A percentile compares a stretch with the other conserved stretches of the same genome.
Evolutionary conservation across 2,797 vertebrate species (phyloP).

Genomic region (Hippocampus kuda): DNA sequence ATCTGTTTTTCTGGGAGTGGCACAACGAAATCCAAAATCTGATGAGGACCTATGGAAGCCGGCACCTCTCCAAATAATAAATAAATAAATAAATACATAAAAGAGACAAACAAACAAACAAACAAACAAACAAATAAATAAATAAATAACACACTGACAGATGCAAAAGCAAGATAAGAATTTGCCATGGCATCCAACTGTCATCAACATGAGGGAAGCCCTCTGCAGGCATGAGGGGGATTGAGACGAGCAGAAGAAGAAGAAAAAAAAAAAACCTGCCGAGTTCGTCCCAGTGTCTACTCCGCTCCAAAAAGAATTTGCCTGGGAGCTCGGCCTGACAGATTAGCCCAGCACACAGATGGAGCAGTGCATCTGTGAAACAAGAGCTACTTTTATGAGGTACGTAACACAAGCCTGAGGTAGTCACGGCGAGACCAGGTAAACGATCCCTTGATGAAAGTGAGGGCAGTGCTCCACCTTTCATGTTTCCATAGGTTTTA

Average conservation of each 20-base stretch:
- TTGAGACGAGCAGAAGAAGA: slow-evolving; percentile 43
- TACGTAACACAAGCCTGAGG: slow-evolving; percentile 72
- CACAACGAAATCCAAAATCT: slow-evolving; percentile 52
- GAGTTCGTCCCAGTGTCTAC: slow-evolving; percentile 65
- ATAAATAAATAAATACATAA: too few relatives aligned
- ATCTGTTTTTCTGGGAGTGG: slow-evolving; percentile 56
- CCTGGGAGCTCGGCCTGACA: slow-evolving; percentile 75
- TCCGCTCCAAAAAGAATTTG: slow-evolving; percentile 72
- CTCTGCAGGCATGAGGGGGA: slow-evolving; percentile 12
- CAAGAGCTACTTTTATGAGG: slow-evolving; percentile 72
- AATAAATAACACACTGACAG: slow-evolving; percentile 46
- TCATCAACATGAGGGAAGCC: slow-evolving; percentile 56
- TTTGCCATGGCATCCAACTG: slow-evolving; percentile 52
- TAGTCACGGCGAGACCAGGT: slow-evolving; percentile 67
- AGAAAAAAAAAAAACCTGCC: slow-evolving; percentile 14
- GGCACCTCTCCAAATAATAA: slow-evolving; percentile 33
- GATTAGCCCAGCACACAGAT: slow-evolving; percentile 68
- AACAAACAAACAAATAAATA: neutral
- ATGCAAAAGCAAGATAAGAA: slow-evolving; percentile 48
- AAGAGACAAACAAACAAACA: too few relatives aligned
- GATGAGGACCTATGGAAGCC: slow-evolving; percentile 55
- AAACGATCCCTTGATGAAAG: slow-evolving; percentile 77
- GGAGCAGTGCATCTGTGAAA: slow-evolving; percentile 72
- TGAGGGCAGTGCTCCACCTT: slow-evolving; percentile 74
- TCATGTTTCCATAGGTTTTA: slow-evolving; percentile 81